phyloP scores from a whole-genome alignment of 2,113 vertebrate species.

The Cheirogaleus medius region DNA sequence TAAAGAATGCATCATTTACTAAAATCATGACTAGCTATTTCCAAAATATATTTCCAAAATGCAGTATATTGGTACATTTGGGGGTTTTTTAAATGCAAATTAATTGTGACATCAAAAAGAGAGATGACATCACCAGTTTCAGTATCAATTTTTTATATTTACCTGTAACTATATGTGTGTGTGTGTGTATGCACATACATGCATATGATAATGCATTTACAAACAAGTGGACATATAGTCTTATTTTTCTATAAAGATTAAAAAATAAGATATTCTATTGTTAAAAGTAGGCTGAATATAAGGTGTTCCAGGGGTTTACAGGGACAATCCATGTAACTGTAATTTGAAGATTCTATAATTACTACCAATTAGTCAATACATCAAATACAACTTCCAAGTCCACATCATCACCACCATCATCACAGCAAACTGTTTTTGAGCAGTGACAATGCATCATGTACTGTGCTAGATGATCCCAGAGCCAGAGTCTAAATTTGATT shows the following conservation, averaged over 20 bases:
- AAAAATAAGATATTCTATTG: not conserved
- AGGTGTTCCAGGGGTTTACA: not conserved
- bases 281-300: not conserved
- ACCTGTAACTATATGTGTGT: not conserved
- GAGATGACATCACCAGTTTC: slow-evolving; percentile 49
- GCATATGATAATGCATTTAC: not conserved
- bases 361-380: not conserved
- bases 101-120: slow-evolving; percentile 61
- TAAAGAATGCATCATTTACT: not conserved
- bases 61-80: slow-evolving; percentile 38
- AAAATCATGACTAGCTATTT: not conserved
- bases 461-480: not conserved
- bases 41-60: slow-evolving; percentile 39
- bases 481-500: not conserved
- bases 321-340: not conserved
- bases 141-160: slow-evolving; percentile 39
- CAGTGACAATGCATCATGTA: not conserved
- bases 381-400: not conserved
- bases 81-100: slow-evolving; percentile 41
- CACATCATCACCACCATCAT: not conserved
- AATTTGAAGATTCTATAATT: not conserved
- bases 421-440: not conserved
- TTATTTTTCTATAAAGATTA: not conserved
- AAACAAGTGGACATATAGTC: not conserved
- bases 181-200: not conserved